These are phyloP conservation scores for Buphagus erythrorhynchus DNA, from an alignment of 2,797 vertebrate species.

Conservation along the genomic window DNA sequence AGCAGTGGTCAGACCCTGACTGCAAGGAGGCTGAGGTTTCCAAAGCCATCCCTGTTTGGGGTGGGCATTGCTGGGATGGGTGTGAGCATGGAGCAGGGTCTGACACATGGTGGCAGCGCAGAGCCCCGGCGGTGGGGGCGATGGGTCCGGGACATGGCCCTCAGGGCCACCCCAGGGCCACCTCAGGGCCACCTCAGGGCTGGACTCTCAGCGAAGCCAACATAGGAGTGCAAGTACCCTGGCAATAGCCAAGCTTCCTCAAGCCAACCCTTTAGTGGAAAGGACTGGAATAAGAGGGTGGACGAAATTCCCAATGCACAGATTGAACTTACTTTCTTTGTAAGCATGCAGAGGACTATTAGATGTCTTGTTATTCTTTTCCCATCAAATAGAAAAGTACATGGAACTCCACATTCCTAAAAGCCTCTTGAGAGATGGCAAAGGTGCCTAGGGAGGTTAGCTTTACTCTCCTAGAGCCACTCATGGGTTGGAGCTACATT, in stretches of 20 bases:
- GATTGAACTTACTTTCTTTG: background rate
- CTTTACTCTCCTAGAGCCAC: background rate
- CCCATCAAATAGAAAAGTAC: background rate
- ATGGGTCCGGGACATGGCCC: fast-evolving
- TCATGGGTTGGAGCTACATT: background rate
- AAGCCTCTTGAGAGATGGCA: background rate
- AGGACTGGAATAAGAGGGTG: background rate
- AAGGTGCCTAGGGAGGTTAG: background rate
- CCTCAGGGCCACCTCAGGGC: too few species aligned
- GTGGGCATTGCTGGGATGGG: fast-evolving
- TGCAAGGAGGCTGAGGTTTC: background rate
- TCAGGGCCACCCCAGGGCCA: too few species aligned
- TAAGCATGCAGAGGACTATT: background rate
- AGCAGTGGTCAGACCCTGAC: fast-evolving
- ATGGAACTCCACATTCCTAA: background rate
- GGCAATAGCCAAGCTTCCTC: background rate
- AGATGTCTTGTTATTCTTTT: background rate
- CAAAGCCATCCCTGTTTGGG: fast-evolving
- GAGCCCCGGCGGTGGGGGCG: fast-evolving
- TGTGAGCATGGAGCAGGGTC: fast-evolving
- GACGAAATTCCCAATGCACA: background rate
- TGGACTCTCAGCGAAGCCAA: background rate
- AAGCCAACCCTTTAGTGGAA: background rate
- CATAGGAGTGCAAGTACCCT: background rate
- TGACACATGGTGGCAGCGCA: background rate